Conservation (phyloP, 2,113 vertebrate genomes). For the Lonchura striata region DNA sequence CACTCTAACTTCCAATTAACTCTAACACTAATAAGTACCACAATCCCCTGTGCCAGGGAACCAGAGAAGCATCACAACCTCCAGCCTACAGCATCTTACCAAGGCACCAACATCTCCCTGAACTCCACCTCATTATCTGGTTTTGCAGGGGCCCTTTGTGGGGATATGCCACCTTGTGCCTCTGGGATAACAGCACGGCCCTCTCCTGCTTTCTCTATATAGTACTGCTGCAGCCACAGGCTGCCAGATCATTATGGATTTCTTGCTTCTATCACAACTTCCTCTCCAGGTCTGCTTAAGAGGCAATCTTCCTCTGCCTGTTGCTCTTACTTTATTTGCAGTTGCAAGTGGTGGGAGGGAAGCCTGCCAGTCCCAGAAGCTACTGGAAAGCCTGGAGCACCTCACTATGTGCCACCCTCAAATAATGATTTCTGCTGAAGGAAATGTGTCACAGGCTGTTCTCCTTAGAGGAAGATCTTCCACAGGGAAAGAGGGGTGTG, state of each 20-base stretch:
- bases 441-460: background rate
- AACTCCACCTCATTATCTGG: background rate
- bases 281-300: background rate
- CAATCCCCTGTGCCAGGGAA: fast-evolving
- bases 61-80: background rate
- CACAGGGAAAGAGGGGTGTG: background rate
- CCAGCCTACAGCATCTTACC: background rate
- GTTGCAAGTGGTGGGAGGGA: background rate
- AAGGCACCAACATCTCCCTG: background rate
- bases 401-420: background rate
- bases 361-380: background rate
- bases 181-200: fast-evolving
- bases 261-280: background rate
- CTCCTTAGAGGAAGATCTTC: background rate
- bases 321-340: background rate
- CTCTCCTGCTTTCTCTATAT: background rate
- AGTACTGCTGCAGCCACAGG: background rate
- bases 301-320: background rate
- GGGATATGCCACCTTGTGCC: background rate
- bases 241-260: background rate
- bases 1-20: background rate
- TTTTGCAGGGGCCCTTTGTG: background rate
- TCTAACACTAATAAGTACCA: background rate
- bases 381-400: background rate
- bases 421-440: background rate